These are phyloP conservation scores for Cettia cetti DNA, from an alignment of 2,113 vertebrate genomes.

Conservation along the genomic window DNA sequence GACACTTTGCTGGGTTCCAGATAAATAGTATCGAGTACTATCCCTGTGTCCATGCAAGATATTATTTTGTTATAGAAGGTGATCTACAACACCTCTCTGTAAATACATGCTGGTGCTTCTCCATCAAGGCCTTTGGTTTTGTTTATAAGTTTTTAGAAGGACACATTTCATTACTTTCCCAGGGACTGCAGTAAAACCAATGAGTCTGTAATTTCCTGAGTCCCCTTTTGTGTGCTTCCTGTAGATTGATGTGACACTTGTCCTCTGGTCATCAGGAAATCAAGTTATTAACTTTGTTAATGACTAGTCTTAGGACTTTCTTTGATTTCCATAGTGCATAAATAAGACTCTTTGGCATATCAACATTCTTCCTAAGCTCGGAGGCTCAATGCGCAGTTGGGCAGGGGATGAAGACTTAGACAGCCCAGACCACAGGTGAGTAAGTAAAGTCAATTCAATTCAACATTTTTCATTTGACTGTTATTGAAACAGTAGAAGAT, in stretches of 20 bases:
- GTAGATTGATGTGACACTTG: background rate
- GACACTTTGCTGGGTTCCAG: background rate
- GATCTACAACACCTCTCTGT: background rate
- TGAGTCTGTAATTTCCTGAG: background rate
- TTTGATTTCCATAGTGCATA: background rate
- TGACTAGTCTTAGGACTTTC: background rate
- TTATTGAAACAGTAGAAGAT: background rate
- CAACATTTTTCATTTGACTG: background rate
- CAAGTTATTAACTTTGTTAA: background rate
- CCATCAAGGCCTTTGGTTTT: background rate
- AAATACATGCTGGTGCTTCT: background rate
- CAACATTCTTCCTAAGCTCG: background rate
- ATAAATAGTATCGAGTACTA: background rate
- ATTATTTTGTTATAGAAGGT: background rate
- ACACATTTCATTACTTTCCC: background rate
- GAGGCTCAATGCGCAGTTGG: background rate
- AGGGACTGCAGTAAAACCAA: background rate
- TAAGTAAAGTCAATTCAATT: background rate
- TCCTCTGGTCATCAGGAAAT: background rate
- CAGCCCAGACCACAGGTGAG: accelerated
- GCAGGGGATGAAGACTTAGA: background rate
- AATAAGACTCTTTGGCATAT: background rate
- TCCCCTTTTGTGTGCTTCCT: background rate
- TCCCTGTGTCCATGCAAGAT: accelerated
- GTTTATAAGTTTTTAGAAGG: background rate